Base-by-base conservation (phyloP, 2,113 vertebrate genomes). In the Engystomops pustulosus region DNA sequence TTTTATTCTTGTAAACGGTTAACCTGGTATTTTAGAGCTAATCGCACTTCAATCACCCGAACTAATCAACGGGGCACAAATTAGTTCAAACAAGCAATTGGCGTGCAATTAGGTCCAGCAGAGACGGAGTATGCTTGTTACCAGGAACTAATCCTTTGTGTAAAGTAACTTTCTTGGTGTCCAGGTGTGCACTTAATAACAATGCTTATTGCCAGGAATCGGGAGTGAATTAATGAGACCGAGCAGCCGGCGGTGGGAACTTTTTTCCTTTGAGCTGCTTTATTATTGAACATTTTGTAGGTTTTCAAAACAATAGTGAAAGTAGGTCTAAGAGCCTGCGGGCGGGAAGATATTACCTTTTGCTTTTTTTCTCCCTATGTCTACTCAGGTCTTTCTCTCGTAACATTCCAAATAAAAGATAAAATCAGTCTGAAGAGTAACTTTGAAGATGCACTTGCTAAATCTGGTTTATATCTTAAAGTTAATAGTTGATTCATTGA, bases 121-220 rank as follows among this genome's bases (percentile, higher is more conserved):
- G 70, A 32, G 79, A 55, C 15, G 65, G 79, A n/a, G 49, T 72
- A 25, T 58, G 67, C 14, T 9, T 23, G 51, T 32, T 49, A 74
- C 25, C 34, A 2, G 47, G 20, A 36, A 62, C 70, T 74, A 83
- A 74, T 83, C 81, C 65, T 49, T 74, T 45, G 53, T 49, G 81
- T 62, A 62, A 83, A 83, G 70, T 62, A 60, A 83, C 32, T 58
- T 49, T 51, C 17, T 5, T 62, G 32, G 81, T 83, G 70, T 74
- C 81, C 81, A 75, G 70, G 70, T 75, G 81, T 23, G 51, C 53
- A 55, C 17, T 83, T 83, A 74, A 65, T 62, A 60, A 32, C 53
- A 83, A 47, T 74, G 47, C 55, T 65, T 3, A 45, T 55, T 74
- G 17, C 41, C n/a, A 75, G 18, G 41, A n/a, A 41, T 4, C 30